Percentiles rank a stretch among this genome's conserved stretches.
Conservation (phyloP, 1,140 invertebrate species). For the Littorina saxatilis region DNA sequence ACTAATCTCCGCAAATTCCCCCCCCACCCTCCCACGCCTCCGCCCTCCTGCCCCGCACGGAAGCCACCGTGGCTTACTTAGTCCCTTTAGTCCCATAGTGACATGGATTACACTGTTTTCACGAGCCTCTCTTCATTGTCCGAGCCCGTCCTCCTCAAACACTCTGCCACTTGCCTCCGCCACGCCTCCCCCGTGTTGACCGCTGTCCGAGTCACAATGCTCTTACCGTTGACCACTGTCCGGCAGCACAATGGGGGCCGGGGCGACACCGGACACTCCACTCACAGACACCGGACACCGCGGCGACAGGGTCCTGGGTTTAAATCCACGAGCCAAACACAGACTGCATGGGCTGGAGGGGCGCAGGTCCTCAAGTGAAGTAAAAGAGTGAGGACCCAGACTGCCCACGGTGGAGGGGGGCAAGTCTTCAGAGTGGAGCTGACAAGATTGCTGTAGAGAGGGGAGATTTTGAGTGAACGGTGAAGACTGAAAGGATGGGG, state of each 20-base stretch:
- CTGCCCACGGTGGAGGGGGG: neutral
- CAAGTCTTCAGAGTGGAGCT: too few relatives aligned
- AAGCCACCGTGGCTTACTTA: conserved; percentile 2
- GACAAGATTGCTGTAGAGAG: too few relatives aligned
- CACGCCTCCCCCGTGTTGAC: neutral
- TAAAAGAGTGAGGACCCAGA: neutral
- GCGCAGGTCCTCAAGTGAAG: neutral
- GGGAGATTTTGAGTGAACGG: too few relatives aligned
- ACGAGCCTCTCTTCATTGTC: neutral
- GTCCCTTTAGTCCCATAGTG: neutral
- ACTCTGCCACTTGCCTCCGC: neutral
- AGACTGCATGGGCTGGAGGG: neutral
- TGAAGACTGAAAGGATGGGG: too few relatives aligned
- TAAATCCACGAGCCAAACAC: neutral
- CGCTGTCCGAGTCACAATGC: too few relatives aligned
- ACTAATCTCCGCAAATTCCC: too few relatives aligned
- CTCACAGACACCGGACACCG: neutral
- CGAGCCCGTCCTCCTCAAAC: neutral
- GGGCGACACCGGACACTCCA: conserved; percentile 2
- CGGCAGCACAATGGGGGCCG: neutral
- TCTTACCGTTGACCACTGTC: neutral
- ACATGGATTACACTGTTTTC: conserved; percentile 18
- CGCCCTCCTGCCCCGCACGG: neutral
- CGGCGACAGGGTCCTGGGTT: neutral
- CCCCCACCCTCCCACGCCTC: too few relatives aligned